Conservation (phyloP, 2,797 vertebrate genomes). For the Danio albolineatus region DNA sequence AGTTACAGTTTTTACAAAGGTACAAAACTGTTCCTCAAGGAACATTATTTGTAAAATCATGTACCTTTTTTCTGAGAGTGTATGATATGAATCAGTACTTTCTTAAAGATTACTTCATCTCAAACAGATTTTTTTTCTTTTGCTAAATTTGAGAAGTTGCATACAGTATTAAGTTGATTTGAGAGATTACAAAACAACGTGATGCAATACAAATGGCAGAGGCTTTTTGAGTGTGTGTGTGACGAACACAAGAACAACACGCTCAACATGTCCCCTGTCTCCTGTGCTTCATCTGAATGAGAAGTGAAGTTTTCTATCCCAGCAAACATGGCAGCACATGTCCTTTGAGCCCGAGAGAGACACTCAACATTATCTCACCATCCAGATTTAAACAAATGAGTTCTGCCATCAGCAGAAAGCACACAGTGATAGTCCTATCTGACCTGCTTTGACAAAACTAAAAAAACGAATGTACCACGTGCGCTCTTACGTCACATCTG, state of each 20-base stretch:
- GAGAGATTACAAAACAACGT: not conserved
- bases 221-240: not conserved
- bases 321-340: constrained; percentile 4
- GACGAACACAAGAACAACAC: not conserved
- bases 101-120: no score
- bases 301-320: not conserved
- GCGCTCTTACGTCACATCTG: not conserved
- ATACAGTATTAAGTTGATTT: not conserved
- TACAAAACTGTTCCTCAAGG: no score
- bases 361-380: constrained; percentile 55
- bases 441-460: constrained; percentile 36
- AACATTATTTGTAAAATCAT: no score
- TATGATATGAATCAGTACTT: no score
- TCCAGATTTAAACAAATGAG: constrained; percentile 79
- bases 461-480: not conserved
- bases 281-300: not conserved
- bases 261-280: constrained; percentile 1
- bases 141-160: not conserved
- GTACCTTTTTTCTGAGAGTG: no score
- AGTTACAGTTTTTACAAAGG: no score
- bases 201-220: not conserved
- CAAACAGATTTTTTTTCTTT: no score
- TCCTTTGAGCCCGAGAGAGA: constrained; percentile 58
- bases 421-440: constrained; percentile 37
- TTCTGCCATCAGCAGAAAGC: constrained; percentile 44